These are phyloP conservation scores for Scytalopus superciliaris DNA, from an alignment of 2,113 vertebrate species.

Conservation along the genomic window DNA sequence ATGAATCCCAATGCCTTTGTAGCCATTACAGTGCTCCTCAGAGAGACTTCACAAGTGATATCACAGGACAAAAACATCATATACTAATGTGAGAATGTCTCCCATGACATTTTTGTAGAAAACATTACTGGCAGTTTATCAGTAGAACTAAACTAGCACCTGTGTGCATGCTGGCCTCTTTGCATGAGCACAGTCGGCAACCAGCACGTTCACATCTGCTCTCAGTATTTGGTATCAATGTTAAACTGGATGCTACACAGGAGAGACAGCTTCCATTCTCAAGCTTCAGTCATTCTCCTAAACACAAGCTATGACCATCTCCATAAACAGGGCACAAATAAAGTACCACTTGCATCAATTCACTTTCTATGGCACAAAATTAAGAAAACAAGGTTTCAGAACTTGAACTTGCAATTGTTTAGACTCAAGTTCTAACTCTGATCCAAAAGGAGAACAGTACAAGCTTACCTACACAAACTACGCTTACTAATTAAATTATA, in stretches of 20 bases:
- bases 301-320: neutral
- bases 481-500: constrained; percentile 43
- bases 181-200: neutral
- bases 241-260: neutral
- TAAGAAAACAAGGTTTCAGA: constrained; percentile 8
- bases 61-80: neutral
- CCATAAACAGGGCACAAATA: neutral
- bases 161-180: neutral
- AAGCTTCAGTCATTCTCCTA: neutral
- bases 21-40: neutral
- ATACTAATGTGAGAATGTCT: neutral
- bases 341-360: neutral
- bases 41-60: neutral
- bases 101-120: neutral
- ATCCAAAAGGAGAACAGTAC: constrained; percentile 2
- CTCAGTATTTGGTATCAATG: neutral
- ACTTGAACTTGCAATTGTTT: neutral
- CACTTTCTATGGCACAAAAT: neutral
- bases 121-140: neutral
- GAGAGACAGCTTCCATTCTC: neutral
- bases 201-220: fast-evolving
- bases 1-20: neutral
- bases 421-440: neutral
- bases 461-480: constrained; percentile 27
- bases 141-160: neutral